These are phyloP conservation scores for Leptothorax acervorum DNA, from an alignment of 2,888 invertebrate genomes.

Conservation along the genomic window DNA sequence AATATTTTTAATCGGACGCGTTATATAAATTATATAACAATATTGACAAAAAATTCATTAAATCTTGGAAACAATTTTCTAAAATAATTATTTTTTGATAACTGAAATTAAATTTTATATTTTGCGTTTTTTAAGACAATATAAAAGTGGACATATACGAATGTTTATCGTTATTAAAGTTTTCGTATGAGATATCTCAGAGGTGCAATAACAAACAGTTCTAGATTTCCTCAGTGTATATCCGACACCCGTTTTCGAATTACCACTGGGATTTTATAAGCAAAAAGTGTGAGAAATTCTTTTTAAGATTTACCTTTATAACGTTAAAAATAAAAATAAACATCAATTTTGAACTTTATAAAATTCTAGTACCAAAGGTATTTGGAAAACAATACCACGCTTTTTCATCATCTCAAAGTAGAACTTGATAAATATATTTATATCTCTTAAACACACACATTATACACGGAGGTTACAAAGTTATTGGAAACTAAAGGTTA, in stretches of 20 bases:
- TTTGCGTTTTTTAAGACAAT: neutral
- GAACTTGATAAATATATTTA: neutral
- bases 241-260: neutral
- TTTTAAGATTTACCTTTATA: neutral
- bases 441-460: neutral
- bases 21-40: neutral
- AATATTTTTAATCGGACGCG: neutral
- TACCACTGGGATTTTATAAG: neutral
- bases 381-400: neutral
- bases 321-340: neutral
- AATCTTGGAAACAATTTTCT: neutral
- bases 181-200: neutral
- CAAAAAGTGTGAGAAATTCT: neutral
- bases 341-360: neutral
- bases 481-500: constrained; percentile 24
- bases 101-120: neutral
- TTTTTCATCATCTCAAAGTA: neutral
- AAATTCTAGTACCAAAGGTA: neutral
- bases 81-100: neutral
- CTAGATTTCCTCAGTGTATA: constrained; percentile 2
- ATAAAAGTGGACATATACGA: neutral
- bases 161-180: neutral
- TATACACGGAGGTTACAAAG: neutral
- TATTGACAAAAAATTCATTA: neutral
- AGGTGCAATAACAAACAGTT: neutral